These are phyloP conservation scores for Protobothrops mucrosquamatus DNA, from an alignment of 2,113 vertebrate genomes.

Conservation along the genomic window DNA sequence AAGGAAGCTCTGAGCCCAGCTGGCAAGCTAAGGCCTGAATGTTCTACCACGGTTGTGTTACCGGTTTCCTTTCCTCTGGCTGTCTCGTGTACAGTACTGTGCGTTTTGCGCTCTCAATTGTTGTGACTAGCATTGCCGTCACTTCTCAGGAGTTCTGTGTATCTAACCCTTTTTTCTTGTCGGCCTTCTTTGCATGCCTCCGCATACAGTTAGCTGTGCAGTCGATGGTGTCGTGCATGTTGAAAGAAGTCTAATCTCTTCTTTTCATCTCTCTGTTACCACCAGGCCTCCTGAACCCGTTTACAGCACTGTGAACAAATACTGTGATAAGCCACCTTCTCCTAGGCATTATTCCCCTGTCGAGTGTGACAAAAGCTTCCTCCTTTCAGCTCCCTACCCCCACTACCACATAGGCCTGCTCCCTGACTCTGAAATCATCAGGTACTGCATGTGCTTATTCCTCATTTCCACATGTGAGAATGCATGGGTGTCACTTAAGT, in stretches of 20 bases:
- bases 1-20: neutral
- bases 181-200: conserved; percentile 56
- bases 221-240: conserved; percentile 39
- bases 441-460: conserved; percentile 83
- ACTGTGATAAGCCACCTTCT: conserved; percentile 93
- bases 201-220: conserved; percentile 22
- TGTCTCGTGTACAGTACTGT: conserved; percentile 5
- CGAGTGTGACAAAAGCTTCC: conserved; percentile 94
- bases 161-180: conserved; percentile 33
- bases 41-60: conserved; percentile 7
- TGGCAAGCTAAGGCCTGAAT: neutral
- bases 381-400: conserved; percentile 89
- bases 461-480: conserved; percentile 60
- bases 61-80: conserved; percentile 7
- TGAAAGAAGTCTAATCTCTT: conserved; percentile 59
- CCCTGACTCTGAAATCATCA: conserved; percentile 92
- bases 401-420: conserved; percentile 94
- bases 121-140: conserved; percentile 40
- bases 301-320: conserved; percentile 99
- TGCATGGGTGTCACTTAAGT: conserved; percentile 35
- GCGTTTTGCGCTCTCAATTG: conserved; percentile 5
- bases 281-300: conserved; percentile 95
- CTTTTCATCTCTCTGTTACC: conserved; percentile 70
- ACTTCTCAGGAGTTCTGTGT: conserved; percentile 32
- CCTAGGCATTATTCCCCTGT: conserved; percentile 93